Base-by-base conservation (phyloP, 2,113 vertebrate species). In the Tor tambroides region DNA sequence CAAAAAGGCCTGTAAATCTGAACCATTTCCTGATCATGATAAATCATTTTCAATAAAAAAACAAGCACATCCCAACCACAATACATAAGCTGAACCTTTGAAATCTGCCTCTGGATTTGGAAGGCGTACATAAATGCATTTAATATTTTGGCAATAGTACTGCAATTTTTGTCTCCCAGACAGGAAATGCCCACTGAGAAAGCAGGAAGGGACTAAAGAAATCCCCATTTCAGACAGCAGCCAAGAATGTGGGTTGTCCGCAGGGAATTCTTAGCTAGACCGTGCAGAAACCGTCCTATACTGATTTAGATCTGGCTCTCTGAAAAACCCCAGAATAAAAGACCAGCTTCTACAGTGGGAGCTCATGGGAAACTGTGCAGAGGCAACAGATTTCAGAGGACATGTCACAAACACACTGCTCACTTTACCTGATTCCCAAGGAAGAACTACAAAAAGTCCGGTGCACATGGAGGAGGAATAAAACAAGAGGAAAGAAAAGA, bases 351-450 rank as follows among this genome's bases (percentile, higher is more conserved):
- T 28, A 72, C 63, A 71, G 67, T 8, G 49, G 30, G 46, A 21
- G 54, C 43, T 81, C 12, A 46, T 43, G 79, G 81, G 82, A 84
- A n/a, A 72, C 46, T n/a, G 12, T 6, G 19, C n/a, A 74, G 54
- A 84, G 76, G 43, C 51, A 86, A 81, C 93, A 92, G 93, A 86
- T 93, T 94, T 91, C 94, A 92, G 87, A 46, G 85, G 14, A 88
- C 88, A 81, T n/a, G 32, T 83, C 88, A 83, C 88, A 84, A 84
- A 91, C 90, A 88, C 87, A 90, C n/a, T 0, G 86, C 94, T 93
- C 94, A 98, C 97, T 96, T 97, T 99, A 99, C 98, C 98, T 99
- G 98, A 94, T 99, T 99, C 95, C 98, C 98, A 96, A 99, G 98
- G 98, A 99, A 99, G 97, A 99, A 99, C 98, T 99, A 98, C 82